Conservation (phyloP, 2,888 invertebrate species). For the Polydrusus cervinus region DNA sequence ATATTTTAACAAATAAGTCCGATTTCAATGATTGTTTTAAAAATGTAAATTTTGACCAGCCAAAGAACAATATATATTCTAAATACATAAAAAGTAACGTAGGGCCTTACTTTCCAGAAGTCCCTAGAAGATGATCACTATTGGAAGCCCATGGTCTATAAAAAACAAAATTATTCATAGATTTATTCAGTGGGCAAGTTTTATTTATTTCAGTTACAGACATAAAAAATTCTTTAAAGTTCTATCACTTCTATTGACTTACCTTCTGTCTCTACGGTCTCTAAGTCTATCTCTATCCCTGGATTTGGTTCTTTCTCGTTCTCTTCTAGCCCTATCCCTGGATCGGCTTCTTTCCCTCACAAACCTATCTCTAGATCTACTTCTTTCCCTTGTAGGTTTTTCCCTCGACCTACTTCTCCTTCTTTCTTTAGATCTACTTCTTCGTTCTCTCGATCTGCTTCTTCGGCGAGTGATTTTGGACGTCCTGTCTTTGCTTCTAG, state of each 20-base stretch:
- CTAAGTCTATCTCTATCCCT: conserved; percentile 41
- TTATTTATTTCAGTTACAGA: neutral
- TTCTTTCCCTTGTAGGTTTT: conserved; percentile 35
- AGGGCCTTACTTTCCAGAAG: conserved; percentile 14
- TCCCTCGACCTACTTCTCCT: conserved; percentile 81
- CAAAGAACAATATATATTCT: conserved; percentile 44
- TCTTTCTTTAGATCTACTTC: conserved; percentile 64
- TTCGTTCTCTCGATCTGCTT: conserved; percentile 58
- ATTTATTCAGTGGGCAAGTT: neutral
- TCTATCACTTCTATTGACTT: neutral
- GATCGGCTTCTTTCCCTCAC: conserved; percentile 45
- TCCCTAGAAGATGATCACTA: conserved; percentile 3
- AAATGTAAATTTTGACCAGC: too few species aligned
- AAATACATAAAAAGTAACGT: neutral
- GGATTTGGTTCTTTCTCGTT: conserved; percentile 39
- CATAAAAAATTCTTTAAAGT: too few species aligned
- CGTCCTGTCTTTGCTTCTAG: conserved; percentile 55
- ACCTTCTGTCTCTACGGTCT: conserved; percentile 42
- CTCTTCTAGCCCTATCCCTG: conserved; percentile 41
- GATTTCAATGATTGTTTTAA: too few species aligned
- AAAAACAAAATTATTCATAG: conserved; percentile 4
- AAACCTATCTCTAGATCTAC: conserved; percentile 50
- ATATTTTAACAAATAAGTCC: too few species aligned
- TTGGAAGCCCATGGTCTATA: conserved; percentile 8
- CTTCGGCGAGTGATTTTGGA: conserved; percentile 68